Percentiles rank a stretch among this genome's conserved stretches.
These are phyloP conservation scores for Phalacrocorax carbo DNA, from an alignment of 2,113 vertebrate species.

Conservation along the genomic window DNA sequence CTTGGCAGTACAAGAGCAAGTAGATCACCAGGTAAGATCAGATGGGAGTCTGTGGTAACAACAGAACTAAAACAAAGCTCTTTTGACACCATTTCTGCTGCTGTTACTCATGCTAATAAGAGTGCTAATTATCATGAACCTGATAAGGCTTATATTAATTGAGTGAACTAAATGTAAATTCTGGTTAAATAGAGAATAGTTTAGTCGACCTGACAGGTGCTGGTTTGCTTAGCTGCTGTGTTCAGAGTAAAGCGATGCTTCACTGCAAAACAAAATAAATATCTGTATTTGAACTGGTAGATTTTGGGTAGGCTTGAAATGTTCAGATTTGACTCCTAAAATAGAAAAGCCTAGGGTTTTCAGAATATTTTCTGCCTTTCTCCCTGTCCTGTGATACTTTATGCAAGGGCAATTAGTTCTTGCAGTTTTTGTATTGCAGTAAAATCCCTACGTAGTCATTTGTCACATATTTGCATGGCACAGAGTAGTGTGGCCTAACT, in stretches of 20 bases:
- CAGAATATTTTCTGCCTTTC: background rate
- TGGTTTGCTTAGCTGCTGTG: background rate
- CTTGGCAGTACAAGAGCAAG: constrained; percentile 31
- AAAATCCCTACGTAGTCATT: background rate
- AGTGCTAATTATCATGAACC: constrained; percentile 50
- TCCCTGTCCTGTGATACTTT: background rate
- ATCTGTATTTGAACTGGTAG: background rate
- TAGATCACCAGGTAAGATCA: constrained; percentile 61
- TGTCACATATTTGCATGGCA: background rate
- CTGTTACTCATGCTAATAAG: constrained; percentile 43
- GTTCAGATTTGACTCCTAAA: background rate
- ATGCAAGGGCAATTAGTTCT: background rate
- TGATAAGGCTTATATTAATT: constrained; percentile 49
- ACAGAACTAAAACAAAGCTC: background rate
- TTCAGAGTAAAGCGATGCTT: background rate
- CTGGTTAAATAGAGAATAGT: constrained; percentile 13
- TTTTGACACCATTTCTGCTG: constrained; percentile 25
- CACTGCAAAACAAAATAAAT: background rate
- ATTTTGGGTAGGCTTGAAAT: background rate
- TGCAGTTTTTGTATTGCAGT: background rate
- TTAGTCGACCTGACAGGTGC: background rate
- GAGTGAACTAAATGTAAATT: constrained; percentile 47
- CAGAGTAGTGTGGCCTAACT: background rate
- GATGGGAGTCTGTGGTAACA: constrained; percentile 32
- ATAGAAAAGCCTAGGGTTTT: background rate